Conservation (phyloP, 2,797 vertebrate species). For the Remorina albescens region DNA sequence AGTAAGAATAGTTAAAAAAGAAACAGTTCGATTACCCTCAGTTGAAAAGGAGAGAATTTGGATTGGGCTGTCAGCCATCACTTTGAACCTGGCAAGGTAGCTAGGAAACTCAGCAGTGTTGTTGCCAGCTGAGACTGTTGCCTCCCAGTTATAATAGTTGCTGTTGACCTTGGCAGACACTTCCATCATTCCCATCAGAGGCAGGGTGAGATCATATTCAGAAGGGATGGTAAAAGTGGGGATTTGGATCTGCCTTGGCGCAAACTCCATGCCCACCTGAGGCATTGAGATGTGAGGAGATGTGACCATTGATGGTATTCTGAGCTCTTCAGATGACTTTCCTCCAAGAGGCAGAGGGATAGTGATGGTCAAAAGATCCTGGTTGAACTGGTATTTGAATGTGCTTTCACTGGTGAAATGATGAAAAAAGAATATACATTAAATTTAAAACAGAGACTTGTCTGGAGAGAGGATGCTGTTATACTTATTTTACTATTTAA, state of each 20-base stretch:
- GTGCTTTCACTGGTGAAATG: constrained; percentile 85
- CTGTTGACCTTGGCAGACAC: constrained; percentile 88
- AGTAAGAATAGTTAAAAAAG: too few relatives aligned
- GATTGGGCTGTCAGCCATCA: constrained; percentile 84
- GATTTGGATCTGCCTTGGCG: constrained; percentile 81
- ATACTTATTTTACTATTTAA: not conserved
- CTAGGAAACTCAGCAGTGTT: constrained; percentile 77
- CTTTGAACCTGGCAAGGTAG: constrained; percentile 81
- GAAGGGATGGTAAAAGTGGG: constrained; percentile 89
- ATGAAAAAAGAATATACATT: constrained; percentile 34
- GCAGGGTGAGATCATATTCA: constrained; percentile 84
- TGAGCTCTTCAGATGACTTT: constrained; percentile 87
- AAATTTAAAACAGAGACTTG: constrained; percentile 3
- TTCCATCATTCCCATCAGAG: constrained; percentile 88
- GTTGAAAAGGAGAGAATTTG: constrained; percentile 88
- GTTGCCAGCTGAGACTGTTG: constrained; percentile 85
- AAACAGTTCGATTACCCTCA: constrained; percentile 85
- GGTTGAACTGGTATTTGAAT: constrained; percentile 88
- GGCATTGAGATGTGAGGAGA: constrained; percentile 83
- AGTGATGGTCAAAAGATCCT: constrained; percentile 82
- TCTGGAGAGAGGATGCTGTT: not conserved
- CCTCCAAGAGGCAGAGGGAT: constrained; percentile 92
- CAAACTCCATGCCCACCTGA: constrained; percentile 83
- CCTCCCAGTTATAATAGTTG: constrained; percentile 93
- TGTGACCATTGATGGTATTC: constrained; percentile 78